Conservation (phyloP, 2,797 vertebrate species). For the Bradypus variegatus region DNA sequence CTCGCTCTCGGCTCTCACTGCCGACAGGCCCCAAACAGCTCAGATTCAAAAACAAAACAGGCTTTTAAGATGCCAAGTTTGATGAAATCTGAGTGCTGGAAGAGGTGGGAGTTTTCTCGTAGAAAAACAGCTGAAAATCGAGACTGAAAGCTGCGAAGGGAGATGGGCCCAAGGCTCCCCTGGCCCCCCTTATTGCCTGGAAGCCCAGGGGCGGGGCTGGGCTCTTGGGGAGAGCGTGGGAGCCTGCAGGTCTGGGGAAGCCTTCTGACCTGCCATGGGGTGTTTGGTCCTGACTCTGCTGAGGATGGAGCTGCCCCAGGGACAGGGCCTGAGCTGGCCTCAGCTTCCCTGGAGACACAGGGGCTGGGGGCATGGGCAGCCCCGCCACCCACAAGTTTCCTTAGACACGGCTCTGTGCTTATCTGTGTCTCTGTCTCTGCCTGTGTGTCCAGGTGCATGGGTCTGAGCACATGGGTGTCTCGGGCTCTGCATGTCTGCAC, state of each 20-base stretch:
- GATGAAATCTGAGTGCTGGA: slow-evolving; percentile 74
- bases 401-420: not conserved
- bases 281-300: not conserved
- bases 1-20: not conserved
- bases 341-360: not conserved
- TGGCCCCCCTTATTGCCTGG: slow-evolving; percentile 19
- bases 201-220: not conserved
- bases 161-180: slow-evolving; percentile 46
- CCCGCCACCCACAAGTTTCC: not conserved
- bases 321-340: not conserved
- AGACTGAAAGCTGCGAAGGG: slow-evolving; percentile 64
- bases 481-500: not conserved
- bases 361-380: not conserved
- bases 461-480: not conserved
- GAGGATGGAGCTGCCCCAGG: not conserved
- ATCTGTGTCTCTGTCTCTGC: slow-evolving; percentile 6
- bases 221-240: not conserved
- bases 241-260: not conserved
- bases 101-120: slow-evolving; percentile 70
- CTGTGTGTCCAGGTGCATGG: not conserved
- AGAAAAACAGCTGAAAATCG: slow-evolving; percentile 67
- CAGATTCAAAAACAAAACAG: slow-evolving; percentile 71
- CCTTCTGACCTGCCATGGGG: not conserved
- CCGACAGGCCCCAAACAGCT: slow-evolving; percentile 70
- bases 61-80: slow-evolving; percentile 80